A percentile compares a stretch with the other conserved stretches of the same genome.
Conservation (phyloP, 2,113 vertebrate species). For the Podarcis raffonei region DNA sequence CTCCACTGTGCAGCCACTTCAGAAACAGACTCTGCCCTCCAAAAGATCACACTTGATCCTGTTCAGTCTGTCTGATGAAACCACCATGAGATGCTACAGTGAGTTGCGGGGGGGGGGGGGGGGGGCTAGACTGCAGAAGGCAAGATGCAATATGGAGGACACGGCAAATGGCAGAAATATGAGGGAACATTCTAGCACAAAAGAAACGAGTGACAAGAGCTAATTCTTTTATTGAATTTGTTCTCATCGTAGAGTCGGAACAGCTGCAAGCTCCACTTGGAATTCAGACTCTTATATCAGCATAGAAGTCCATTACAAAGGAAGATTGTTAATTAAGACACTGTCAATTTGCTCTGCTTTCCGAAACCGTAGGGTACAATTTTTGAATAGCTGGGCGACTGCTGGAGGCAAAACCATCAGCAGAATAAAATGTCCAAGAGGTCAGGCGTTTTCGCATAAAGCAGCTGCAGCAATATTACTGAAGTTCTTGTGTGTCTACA, state of each 20-base stretch:
- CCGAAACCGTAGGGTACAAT: slow-evolving; percentile 42
- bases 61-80: not conserved
- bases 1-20: not conserved
- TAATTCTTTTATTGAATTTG: not conserved
- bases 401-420: slow-evolving; percentile 46
- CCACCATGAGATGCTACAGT: not conserved
- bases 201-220: not conserved
- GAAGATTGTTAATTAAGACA: slow-evolving; percentile 21
- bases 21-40: not conserved
- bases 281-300: not conserved
- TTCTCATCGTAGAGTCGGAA: not conserved
- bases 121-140: not conserved
- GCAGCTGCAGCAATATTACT: slow-evolving; percentile 68
- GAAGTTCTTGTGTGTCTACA: slow-evolving; percentile 59
- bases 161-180: not conserved
- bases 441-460: slow-evolving; percentile 66
- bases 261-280: slow-evolving; percentile 11
- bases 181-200: not conserved
- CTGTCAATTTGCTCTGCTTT: slow-evolving; percentile 26
- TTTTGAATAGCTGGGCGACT: slow-evolving; percentile 23
- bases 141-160: not conserved
- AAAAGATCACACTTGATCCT: not conserved
- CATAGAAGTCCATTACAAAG: not conserved
- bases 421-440: slow-evolving; percentile 62
- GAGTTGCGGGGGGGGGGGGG: not conserved